Conservation (phyloP, 30 jellyfish, hydroid and myxozoan species). For the Turritopsis dohrnii region DNA sequence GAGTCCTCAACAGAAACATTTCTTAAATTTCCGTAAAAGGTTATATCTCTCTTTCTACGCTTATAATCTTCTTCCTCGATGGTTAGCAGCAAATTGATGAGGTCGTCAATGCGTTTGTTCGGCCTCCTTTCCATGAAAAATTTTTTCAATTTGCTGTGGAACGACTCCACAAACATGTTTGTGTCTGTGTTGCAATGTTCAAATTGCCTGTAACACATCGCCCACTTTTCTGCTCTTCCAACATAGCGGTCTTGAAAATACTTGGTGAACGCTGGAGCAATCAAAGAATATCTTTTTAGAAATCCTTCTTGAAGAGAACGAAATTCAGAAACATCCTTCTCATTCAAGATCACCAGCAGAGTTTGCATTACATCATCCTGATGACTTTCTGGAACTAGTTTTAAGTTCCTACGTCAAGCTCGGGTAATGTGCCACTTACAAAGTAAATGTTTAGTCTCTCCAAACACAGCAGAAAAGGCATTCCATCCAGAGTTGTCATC, state of each 20-base stretch:
- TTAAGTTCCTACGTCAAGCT: constrained; percentile 25
- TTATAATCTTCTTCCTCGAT: no score
- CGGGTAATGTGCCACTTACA: constrained; percentile 43
- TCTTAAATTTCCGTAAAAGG: no score
- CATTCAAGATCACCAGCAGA: constrained; percentile 19
- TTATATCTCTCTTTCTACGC: no score
- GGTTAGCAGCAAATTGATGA: no score
- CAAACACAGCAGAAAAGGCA: constrained; percentile 26
- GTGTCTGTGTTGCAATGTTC: constrained; percentile 39
- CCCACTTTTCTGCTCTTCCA: no score
- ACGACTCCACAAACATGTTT: constrained; percentile 36
- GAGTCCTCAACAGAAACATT: no score
- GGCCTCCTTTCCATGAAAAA: constrained; percentile 30
- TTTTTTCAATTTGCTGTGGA: constrained; percentile 38
- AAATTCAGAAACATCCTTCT: constrained; percentile 12
- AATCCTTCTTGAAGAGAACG: constrained; percentile 15
- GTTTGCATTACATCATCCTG: constrained; percentile 30
- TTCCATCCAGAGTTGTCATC: constrained; percentile 40
- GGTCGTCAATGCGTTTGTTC: not conserved
- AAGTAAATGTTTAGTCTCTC: constrained; percentile 26
- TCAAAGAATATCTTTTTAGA: not conserved
- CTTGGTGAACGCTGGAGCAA: constrained; percentile 5
- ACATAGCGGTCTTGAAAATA: constrained; percentile 12
- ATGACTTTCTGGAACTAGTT: constrained; percentile 10
- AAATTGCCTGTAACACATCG: constrained; percentile 31